Evolutionary conservation across 64 coral and sea anemone genomes (phyloP), one percentile per base, ranked within the genome.

Genomic region (Catalaphyllia jardinei): DNA sequence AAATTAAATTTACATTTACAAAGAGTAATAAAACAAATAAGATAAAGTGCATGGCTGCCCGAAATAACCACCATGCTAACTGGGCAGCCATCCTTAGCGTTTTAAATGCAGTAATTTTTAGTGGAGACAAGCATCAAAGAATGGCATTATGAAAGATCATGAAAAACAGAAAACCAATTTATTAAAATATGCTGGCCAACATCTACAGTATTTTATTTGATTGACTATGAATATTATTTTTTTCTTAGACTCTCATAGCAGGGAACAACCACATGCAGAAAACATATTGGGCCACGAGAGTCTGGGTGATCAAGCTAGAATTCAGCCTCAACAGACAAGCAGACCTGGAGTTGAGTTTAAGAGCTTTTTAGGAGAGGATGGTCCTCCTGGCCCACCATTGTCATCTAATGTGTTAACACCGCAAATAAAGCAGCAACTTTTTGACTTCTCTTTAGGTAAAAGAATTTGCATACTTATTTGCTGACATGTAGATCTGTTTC

Each of bases 361-460:
- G 6, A 98, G 95, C 62, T 98, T 94, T 83, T 89, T 98, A 69
- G 95, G 92, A 35, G 95, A 98, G 11, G 82, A 92, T 25, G 71
- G 57, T 9, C 24, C 24, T 27, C 73, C 87, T 62, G 74, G 15
- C 2, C 59, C 82, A 25, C 90, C 90, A 27, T 28, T 87, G 12
- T 92, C 84, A 33, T 61, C 62, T 77, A 31, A 63, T 13, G 64
- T 92, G 29, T 67, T 75, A 49, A 69, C 79, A 76, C 82, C 89
- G 46, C 76, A 87, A 69, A 77, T 92, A 39, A 87, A 76, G 29
- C 92, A 98, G 52, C 92, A 87, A 71, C 79, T 86, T 59, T 98
- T 98, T 86, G 92, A 98, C 55, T 77, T 89, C 24, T 94, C 95
- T 75, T 64, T n/a, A 85, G 60, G 81, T 85, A 71, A 38, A 20